Evolutionary conservation across 2,888 invertebrate genomes (phyloP).

Genomic region (Kuschelorhynchus macadamiae): DNA sequence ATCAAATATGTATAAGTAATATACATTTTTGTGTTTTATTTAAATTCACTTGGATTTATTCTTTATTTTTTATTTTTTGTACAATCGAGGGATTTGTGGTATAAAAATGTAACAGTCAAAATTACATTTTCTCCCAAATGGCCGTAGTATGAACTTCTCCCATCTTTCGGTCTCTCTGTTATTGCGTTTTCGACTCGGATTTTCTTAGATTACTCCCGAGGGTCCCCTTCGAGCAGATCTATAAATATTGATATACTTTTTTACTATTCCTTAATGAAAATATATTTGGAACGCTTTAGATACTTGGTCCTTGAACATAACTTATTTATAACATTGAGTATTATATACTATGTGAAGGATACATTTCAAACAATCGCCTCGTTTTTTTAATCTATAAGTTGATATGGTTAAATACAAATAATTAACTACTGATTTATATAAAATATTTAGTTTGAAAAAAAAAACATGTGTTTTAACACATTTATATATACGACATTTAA

Average conservation of each 20-base stretch:
- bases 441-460: no score
- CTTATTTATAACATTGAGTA: neutral
- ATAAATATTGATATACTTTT: constrained; percentile 34
- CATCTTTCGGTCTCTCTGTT: constrained; percentile 18
- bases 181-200: constrained; percentile 26
- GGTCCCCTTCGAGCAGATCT: constrained; percentile 24
- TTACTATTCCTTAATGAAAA: constrained; percentile 30
- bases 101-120: constrained; percentile 23
- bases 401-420: no score
- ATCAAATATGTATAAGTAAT: no score
- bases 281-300: constrained; percentile 23
- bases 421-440: no score
- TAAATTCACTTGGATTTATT: no score
- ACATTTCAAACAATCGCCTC: no score
- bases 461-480: no score
- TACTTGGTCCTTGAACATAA: constrained; percentile 16
- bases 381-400: no score
- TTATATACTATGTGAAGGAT: no score
- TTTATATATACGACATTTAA: no score
- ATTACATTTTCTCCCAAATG: constrained; percentile 25
- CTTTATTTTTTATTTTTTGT: neutral
- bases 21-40: no score
- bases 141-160: constrained; percentile 15
- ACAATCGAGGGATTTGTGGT: constrained; percentile 12
- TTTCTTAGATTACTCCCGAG: constrained; percentile 21